Evolutionary conservation across 2,113 vertebrate species (phyloP).

Genomic region (Crocuta crocuta): DNA sequence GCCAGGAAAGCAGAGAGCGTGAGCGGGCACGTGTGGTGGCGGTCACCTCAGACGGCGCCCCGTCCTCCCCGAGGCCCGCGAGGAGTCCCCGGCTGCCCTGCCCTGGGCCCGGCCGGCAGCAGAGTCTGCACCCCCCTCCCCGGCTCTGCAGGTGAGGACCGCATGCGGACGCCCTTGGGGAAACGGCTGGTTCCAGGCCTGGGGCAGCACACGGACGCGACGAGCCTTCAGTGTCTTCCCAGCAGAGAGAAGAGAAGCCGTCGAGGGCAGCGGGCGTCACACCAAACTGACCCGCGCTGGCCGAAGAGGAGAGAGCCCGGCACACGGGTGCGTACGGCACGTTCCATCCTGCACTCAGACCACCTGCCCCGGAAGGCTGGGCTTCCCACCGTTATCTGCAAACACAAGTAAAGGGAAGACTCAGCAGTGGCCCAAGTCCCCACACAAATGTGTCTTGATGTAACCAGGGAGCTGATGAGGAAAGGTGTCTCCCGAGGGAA

Average conservation of each 20-base stretch:
- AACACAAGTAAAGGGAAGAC: neutral
- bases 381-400: neutral
- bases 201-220: neutral
- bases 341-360: neutral
- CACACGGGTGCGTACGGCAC: fast-evolving
- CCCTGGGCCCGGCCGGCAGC: fast-evolving
- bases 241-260: neutral
- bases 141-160: neutral
- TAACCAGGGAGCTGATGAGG: neutral
- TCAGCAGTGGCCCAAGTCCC: neutral
- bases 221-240: fast-evolving
- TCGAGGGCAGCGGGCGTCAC: neutral
- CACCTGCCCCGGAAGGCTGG: fast-evolving
- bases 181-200: neutral
- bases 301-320: neutral
- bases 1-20: neutral
- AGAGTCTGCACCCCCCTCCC: neutral
- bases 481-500: neutral
- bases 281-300: neutral
- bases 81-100: neutral
- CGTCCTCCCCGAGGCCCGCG: neutral
- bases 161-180: fast-evolving
- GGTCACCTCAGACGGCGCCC: fast-evolving
- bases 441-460: neutral
- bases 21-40: neutral